Evolutionary conservation across 2,888 invertebrate genomes (phyloP).

Genomic region (Frankliniella intonsa): DNA sequence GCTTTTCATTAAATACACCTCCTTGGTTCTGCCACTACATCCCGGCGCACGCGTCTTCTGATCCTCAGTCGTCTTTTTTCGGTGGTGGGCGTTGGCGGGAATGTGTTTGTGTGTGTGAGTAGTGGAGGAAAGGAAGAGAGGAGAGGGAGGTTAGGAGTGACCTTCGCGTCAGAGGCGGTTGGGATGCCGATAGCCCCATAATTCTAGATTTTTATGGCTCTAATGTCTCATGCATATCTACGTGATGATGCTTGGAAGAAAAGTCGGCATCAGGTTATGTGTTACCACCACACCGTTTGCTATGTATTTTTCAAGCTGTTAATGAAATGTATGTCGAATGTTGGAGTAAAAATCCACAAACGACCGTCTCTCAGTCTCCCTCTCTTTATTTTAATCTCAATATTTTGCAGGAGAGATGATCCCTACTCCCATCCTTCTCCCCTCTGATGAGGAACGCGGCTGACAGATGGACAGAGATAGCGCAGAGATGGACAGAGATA

Average conservation of each 20-base stretch:
- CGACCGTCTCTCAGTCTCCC: background rate
- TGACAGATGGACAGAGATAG: background rate
- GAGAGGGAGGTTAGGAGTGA: background rate
- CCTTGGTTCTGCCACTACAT: no score
- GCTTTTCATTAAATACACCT: background rate
- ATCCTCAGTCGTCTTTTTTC: no score
- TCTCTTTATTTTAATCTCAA: background rate
- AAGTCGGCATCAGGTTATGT: background rate
- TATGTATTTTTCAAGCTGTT: background rate
- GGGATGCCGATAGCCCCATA: conserved; percentile 4
- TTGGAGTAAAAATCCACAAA: background rate
- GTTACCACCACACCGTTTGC: background rate
- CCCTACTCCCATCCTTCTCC: background rate
- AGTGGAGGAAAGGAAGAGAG: no score
- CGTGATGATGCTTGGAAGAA: conserved; percentile 8
- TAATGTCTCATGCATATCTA: conserved; percentile 19
- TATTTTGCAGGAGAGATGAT: background rate
- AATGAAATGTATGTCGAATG: background rate
- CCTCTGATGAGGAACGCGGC: background rate
- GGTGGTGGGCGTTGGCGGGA: no score
- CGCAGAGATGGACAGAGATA: background rate
- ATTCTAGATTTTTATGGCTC: conserved; percentile 25
- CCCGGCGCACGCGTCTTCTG: no score
- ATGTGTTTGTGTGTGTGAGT: no score
- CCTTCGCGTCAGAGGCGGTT: background rate